phyloP scores from a whole-genome alignment of 2,888 invertebrate genomes.

The Standfussiana lucernea region DNA sequence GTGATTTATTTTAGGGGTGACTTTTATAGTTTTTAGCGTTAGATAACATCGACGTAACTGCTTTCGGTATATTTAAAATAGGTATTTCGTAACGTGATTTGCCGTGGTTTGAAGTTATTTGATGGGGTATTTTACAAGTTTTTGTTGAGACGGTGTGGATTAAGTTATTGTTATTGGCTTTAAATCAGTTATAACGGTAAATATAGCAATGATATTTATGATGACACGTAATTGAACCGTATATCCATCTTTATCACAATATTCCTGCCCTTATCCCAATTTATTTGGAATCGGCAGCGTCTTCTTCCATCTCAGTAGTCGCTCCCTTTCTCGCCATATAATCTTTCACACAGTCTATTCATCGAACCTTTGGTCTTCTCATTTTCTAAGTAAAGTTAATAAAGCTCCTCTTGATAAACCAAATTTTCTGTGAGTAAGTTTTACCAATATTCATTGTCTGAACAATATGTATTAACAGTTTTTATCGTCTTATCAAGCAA shows the following conservation, averaged over 20 bases:
- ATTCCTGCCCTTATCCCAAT: not conserved
- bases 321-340: not conserved
- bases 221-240: not conserved
- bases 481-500: not conserved
- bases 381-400: not conserved
- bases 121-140: constrained; percentile 17
- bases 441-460: not conserved
- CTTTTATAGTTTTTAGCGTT: constrained; percentile 66
- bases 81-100: constrained; percentile 47
- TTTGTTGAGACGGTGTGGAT: not conserved
- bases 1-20: constrained; percentile 75
- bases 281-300: not conserved
- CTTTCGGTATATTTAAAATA: constrained; percentile 43
- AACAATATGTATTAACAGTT: not conserved
- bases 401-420: not conserved
- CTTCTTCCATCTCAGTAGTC: not conserved
- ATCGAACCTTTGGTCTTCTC: not conserved
- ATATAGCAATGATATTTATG: not conserved
- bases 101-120: constrained; percentile 32
- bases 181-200: not conserved
- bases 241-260: not conserved
- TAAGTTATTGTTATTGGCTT: constrained; percentile 13
- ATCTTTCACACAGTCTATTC: not conserved
- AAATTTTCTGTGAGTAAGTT: not conserved
- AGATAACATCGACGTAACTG: constrained; percentile 55